Evolutionary conservation across 2,888 invertebrate genomes (phyloP), one percentile per base, ranked within the genome.

Genomic region (Epistrophe grossulariae): DNA sequence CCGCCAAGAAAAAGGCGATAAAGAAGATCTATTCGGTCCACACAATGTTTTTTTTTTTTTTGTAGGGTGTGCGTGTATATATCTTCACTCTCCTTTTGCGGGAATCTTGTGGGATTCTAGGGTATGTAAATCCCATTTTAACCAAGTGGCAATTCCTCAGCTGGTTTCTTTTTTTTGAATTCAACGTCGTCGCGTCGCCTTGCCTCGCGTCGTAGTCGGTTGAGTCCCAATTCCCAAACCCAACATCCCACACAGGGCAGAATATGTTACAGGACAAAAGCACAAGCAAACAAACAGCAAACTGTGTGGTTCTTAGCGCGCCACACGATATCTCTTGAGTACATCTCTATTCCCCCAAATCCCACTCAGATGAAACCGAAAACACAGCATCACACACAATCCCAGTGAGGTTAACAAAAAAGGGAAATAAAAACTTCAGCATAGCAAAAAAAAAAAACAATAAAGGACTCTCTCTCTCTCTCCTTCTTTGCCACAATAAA

Each of bases 141-240:
- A 79, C 79, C 87, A 83, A 87, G 87, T 87, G 87, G 87, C 82
- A 87, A 87, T 84, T 80, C 77, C 76, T 83, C 87, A 87, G 82
- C 87, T 83, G 87, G 83, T 79, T 79, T 59, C 6, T 4, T 38
- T 45, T 64, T 45, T 9, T n/a, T n/a, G n/a, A n/a, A n/a, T n/a
- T n/a, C n/a, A n/a, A n/a, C n/a, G n/a, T n/a, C n/a, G n/a, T n/a
- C 45, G 45, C 43, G 28, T 45, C 45, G 55, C 48, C 48, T 74
- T 59, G 50, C 19, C 0, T 43, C 43, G 43, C 5, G 19, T 55
- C 1, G 28, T n/a, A 11, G 60, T 60, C 38, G 31, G 38, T 38
- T 35, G 64, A 43, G 31, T 66, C 31, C 11, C 35, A 38, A 50
- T 50, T 50, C 50, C 19, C 50, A n/a, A 50, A 11, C 24, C 28